phyloP scores from a whole-genome alignment of 2,888 invertebrate species.

The Noctua pronuba region DNA sequence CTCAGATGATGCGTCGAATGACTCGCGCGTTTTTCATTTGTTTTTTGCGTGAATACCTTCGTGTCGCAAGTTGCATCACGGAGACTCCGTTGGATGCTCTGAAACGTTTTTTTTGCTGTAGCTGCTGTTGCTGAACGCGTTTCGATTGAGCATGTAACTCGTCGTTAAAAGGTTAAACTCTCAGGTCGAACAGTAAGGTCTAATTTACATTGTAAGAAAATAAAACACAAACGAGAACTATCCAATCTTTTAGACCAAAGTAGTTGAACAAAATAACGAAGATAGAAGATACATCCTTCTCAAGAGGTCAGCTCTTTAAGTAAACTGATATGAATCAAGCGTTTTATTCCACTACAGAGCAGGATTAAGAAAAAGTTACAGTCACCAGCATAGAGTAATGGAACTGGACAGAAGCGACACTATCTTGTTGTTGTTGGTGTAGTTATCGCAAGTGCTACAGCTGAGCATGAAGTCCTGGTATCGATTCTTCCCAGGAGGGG shows the following conservation, averaged over 20 bases:
- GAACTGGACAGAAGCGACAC: not conserved
- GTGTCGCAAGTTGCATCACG: not conserved
- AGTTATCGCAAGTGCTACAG: not conserved
- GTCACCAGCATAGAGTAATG: conserved; percentile 1
- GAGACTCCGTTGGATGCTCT: not conserved
- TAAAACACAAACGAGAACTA: conserved; percentile 6
- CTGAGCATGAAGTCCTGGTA: not conserved
- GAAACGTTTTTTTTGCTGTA: not conserved
- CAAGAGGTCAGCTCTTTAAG: conserved; percentile 34
- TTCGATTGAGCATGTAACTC: not conserved
- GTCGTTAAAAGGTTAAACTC: not conserved
- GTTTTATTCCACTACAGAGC: conserved; percentile 33
- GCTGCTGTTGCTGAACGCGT: not conserved
- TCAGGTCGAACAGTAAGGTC: not conserved
- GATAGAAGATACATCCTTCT: conserved; percentile 15
- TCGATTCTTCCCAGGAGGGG: too few species aligned
- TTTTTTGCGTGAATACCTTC: not conserved
- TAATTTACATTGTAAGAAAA: not conserved
- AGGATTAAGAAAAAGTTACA: conserved; percentile 38
- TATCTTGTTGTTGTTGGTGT: not conserved
- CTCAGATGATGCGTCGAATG: not conserved
- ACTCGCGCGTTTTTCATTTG: not conserved
- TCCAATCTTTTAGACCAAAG: conserved; percentile 16
- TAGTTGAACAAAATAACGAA: conserved; percentile 37
- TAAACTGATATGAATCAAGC: conserved; percentile 43